Evolutionary conservation across 2,888 invertebrate species (phyloP).

Genomic region (Pseudanteris insignis): DNA sequence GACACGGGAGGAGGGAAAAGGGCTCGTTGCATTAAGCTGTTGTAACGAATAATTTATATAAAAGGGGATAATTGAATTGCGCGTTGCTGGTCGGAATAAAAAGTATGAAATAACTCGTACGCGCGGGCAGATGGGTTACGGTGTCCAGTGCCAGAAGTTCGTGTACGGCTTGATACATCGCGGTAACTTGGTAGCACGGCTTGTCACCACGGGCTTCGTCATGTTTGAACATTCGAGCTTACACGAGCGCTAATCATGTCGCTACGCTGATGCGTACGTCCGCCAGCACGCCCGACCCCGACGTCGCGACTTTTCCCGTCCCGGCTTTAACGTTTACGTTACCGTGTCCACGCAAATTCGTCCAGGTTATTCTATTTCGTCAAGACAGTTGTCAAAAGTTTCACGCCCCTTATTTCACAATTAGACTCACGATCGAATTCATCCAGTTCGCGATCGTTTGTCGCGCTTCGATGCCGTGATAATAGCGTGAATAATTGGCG

Average conservation of each 20-base stretch:
- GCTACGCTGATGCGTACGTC: conserved; percentile 48
- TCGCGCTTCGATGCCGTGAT: too few species aligned
- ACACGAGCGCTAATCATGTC: conserved; percentile 64
- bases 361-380: too few species aligned
- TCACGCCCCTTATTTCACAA: too few species aligned
- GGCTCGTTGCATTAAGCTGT: conserved; percentile 11
- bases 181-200: conserved; percentile 54
- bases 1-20: conserved; percentile 2
- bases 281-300: conserved; percentile 30
- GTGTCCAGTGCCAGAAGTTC: conserved; percentile 54
- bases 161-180: conserved; percentile 61
- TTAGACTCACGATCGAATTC: too few species aligned
- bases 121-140: conserved; percentile 37
- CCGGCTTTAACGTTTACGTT: too few species aligned
- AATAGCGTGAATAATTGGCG: too few species aligned
- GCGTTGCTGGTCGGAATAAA: conserved; percentile 24
- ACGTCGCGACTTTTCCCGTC: conserved; percentile 45
- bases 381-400: too few species aligned
- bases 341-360: too few species aligned
- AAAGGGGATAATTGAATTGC: conserved; percentile 31
- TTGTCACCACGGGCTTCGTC: conserved; percentile 57
- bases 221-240: conserved; percentile 65
- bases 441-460: too few species aligned
- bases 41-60: conserved; percentile 24
- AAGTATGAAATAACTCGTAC: conserved; percentile 26